phyloP scores from a whole-genome alignment of 2,113 vertebrate genomes.

The Ictalurus punctatus region DNA sequence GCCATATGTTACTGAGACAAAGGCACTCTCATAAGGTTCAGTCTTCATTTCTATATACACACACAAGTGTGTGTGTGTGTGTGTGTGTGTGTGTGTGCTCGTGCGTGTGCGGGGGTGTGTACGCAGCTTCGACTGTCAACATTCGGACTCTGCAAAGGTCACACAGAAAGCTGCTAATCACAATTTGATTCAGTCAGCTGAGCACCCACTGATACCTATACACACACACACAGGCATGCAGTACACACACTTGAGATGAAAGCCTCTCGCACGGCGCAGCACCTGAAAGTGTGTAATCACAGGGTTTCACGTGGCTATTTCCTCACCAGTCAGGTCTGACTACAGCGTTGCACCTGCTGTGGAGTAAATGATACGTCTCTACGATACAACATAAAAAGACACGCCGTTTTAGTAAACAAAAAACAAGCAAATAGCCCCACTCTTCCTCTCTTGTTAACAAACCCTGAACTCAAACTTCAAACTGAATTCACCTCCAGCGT shows the following conservation, averaged over 20 bases:
- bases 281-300: not conserved
- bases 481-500: not conserved
- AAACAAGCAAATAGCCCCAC: no score
- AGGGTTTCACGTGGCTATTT: not conserved
- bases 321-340: not conserved
- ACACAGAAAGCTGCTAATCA: slow-evolving; percentile 38
- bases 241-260: not conserved
- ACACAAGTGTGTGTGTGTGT: not conserved
- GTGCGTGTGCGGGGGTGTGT: not conserved
- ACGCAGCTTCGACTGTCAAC: not conserved
- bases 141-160: slow-evolving; percentile 20
- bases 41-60: not conserved
- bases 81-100: not conserved
- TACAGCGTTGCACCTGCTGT: not conserved
- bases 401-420: not conserved
- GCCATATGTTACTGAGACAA: slow-evolving; percentile 28
- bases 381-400: not conserved
- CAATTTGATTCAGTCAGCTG: slow-evolving; percentile 25
- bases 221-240: slow-evolving; percentile 13
- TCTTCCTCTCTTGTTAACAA: not conserved
- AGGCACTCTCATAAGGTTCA: not conserved
- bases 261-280: slow-evolving; percentile 16
- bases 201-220: not conserved
- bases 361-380: not conserved
- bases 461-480: no score